Evolutionary conservation across 2,888 invertebrate genomes (phyloP).

Genomic region (Leptogaster cylindrica): DNA sequence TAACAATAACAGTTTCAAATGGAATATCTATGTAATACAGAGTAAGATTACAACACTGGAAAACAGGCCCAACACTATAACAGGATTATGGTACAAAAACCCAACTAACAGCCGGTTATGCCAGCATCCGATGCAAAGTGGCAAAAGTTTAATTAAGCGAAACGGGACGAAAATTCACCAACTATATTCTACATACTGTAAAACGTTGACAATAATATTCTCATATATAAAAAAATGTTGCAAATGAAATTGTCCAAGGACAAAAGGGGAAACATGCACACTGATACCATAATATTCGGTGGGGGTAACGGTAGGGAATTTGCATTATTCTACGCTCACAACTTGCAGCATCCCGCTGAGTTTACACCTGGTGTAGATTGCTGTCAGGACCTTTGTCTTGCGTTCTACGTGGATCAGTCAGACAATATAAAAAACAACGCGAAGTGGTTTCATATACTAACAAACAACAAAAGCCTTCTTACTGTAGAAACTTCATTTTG

Average conservation of each 20-base stretch:
- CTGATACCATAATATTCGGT: neutral
- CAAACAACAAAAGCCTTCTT: neutral
- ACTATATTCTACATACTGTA: slow-evolving; percentile 3
- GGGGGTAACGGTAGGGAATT: slow-evolving; percentile 1
- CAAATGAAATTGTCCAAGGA: neutral
- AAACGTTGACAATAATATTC: slow-evolving; percentile 18
- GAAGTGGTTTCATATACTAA: too few species aligned
- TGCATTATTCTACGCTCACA: slow-evolving; percentile 20
- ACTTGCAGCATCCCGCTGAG: neutral
- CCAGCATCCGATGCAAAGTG: too few species aligned
- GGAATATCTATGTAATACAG: too few species aligned
- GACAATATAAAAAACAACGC: too few species aligned
- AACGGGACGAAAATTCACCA: slow-evolving; percentile 3
- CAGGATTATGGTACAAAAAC: too few species aligned
- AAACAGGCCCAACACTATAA: too few species aligned
- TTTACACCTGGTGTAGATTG: slow-evolving; percentile 11
- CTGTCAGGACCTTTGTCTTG: neutral
- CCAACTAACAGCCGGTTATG: too few species aligned
- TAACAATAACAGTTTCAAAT: too few species aligned
- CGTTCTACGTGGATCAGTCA: slow-evolving; percentile 1
- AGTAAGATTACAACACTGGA: too few species aligned
- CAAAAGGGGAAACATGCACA: neutral
- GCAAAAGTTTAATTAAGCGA: slow-evolving; percentile 25
- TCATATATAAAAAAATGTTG: too few species aligned
- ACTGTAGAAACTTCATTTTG: slow-evolving; percentile 6